These are phyloP conservation scores for Peromyscus attwateri DNA, from an alignment of 2,797 vertebrate genomes.

Conservation along the genomic window DNA sequence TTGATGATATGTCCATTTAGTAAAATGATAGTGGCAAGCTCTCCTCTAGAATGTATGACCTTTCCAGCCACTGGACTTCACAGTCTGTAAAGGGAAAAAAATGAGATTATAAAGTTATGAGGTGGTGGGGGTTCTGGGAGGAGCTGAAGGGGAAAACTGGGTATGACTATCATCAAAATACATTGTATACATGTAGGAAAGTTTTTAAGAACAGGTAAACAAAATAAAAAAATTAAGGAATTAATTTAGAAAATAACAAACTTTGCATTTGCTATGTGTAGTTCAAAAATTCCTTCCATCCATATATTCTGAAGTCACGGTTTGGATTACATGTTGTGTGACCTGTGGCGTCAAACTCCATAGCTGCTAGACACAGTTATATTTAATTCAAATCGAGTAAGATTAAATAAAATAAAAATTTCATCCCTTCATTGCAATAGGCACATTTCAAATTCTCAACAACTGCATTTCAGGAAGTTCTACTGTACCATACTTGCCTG, in stretches of 20 bases:
- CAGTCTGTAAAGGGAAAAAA: not conserved
- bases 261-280: not conserved
- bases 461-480: not conserved
- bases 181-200: not conserved
- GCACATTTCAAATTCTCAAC: not conserved
- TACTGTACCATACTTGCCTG: not conserved
- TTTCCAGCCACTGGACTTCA: not conserved
- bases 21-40: not conserved
- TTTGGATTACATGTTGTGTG: not conserved
- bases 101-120: not conserved
- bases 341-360: not conserved
- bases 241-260: not conserved
- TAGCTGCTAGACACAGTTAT: not conserved
- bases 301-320: not conserved
- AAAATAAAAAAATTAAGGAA: not conserved
- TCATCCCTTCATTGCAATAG: not conserved
- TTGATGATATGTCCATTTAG: not conserved
- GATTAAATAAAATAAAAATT: slow-evolving; percentile 20
- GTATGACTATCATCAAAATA: not conserved
- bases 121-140: not conserved
- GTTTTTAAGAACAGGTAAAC: not conserved
- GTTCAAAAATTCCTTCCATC: not conserved
- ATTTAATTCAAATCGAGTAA: slow-evolving; percentile 1
- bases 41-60: not conserved
- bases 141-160: not conserved